Conservation (phyloP, 2,888 invertebrate genomes). For the Eudasyphora cyanicolor region DNA sequence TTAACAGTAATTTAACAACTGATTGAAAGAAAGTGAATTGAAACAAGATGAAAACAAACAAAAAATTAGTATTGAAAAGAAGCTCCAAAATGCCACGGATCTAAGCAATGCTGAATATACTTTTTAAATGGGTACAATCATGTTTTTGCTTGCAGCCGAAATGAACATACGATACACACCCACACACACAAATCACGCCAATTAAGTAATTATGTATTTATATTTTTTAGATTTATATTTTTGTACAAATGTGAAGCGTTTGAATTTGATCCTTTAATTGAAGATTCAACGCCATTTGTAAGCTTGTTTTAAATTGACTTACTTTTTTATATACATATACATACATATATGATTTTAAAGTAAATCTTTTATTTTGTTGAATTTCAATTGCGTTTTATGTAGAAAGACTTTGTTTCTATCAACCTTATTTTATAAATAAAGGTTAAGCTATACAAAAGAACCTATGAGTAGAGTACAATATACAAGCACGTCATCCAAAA, state of each 20-base stretch:
- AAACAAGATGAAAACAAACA: conserved; percentile 39
- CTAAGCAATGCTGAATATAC: conserved; percentile 51
- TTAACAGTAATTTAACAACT: conserved; percentile 51
- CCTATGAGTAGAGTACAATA: neutral
- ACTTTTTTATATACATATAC: too few species aligned
- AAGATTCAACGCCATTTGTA: conserved; percentile 64
- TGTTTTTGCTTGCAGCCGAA: conserved; percentile 58
- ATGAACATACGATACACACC: conserved; percentile 28
- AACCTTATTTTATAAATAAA: conserved; percentile 79
- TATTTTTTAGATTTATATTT: conserved; percentile 66
- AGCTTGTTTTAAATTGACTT: conserved; percentile 61
- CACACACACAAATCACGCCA: conserved; percentile 48
- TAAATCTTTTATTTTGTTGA: conserved; percentile 64
- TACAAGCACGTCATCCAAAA: neutral
- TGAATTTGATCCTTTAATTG: conserved; percentile 49
- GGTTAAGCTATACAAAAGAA: conserved; percentile 68
- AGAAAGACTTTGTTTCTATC: conserved; percentile 42
- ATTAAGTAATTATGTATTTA: conserved; percentile 66
- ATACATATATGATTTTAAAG: conserved; percentile 57
- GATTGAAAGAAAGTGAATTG: conserved; percentile 48
- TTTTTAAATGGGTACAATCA: conserved; percentile 57
- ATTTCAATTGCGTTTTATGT: conserved; percentile 60
- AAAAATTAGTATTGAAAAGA: conserved; percentile 24
- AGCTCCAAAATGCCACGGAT: conserved; percentile 48
- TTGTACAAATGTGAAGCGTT: conserved; percentile 64